phyloP scores from a whole-genome alignment of 1,140 invertebrate genomes.

The Ceratina japonica region DNA sequence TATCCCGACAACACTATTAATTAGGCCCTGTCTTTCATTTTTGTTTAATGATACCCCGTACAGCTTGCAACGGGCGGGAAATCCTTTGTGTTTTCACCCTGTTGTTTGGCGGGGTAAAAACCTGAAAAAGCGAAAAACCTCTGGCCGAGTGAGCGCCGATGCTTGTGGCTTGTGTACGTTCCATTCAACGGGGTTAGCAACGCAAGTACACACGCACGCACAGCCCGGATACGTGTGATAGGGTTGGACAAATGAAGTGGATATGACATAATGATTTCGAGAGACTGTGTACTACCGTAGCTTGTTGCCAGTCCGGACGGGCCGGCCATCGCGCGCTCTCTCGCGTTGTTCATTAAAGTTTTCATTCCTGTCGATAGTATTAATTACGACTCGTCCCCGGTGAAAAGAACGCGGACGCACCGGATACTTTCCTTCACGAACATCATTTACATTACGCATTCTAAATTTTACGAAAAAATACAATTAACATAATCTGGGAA shows the following conservation, averaged over 20 bases:
- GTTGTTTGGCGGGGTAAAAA: constrained; percentile 43
- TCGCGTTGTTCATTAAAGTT: constrained; percentile 51
- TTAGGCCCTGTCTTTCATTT: constrained; percentile 43
- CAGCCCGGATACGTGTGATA: constrained; percentile 44
- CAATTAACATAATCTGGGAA: too few species aligned
- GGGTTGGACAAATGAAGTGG: constrained; percentile 64
- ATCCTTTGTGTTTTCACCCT: constrained; percentile 38
- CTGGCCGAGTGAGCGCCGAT: constrained; percentile 42
- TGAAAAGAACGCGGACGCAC: constrained; percentile 38
- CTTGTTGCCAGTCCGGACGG: constrained; percentile 47
- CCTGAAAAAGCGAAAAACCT: constrained; percentile 38
- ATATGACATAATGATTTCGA: constrained; percentile 68
- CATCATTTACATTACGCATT: too few species aligned
- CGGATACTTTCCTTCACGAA: too few species aligned
- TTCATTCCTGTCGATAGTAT: constrained; percentile 49
- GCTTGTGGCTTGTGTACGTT: constrained; percentile 38
- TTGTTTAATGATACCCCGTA: constrained; percentile 36
- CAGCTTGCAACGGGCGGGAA: constrained; percentile 38
- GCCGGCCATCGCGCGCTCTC: constrained; percentile 29
- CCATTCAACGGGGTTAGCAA: constrained; percentile 54
- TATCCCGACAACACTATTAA: constrained; percentile 41
- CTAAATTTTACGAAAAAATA: too few species aligned
- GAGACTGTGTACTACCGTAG: constrained; percentile 45
- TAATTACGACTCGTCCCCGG: constrained; percentile 36
- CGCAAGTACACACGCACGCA: constrained; percentile 32